A percentile compares a stretch with the other conserved stretches of the same genome.
Evolutionary conservation across 2,888 invertebrate genomes (phyloP).

Genomic region (Drosophila paranaensis): DNA sequence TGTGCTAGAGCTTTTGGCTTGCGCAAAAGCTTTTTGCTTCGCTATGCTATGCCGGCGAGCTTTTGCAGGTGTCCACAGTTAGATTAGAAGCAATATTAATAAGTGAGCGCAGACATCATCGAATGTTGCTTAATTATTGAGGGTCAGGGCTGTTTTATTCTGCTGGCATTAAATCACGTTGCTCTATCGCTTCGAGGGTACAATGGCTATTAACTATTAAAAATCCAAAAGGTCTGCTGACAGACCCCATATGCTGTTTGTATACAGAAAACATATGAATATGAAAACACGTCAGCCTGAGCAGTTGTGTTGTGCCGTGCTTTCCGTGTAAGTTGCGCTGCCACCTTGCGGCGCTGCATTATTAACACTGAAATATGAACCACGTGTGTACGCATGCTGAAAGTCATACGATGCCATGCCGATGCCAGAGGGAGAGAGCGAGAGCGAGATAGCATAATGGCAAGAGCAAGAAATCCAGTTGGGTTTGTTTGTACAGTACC

Average conservation of each 20-base stretch:
- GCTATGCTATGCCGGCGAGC: slow-evolving; percentile 22
- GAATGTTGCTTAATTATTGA: slow-evolving; percentile 37
- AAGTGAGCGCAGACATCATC: slow-evolving; percentile 27
- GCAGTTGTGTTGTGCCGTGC: background rate
- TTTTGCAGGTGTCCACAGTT: slow-evolving; percentile 49
- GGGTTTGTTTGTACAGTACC: slow-evolving; percentile 24
- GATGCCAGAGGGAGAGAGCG: slow-evolving; percentile 17
- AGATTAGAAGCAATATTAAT: slow-evolving; percentile 33
- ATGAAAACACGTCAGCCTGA: slow-evolving; percentile 12
- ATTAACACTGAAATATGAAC: slow-evolving; percentile 8
- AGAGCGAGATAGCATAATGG: slow-evolving; percentile 22
- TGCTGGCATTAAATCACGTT: slow-evolving; percentile 9
- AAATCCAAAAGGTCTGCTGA: slow-evolving; percentile 3
- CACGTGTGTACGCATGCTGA: slow-evolving; percentile 35
- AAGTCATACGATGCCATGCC: slow-evolving; percentile 78
- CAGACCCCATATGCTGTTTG: slow-evolving; percentile 1
- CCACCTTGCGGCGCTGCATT: slow-evolving; percentile 9
- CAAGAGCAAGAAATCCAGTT: slow-evolving; percentile 39
- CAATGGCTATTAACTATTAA: background rate
- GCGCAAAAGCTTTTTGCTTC: slow-evolving; percentile 25
- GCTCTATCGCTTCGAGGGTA: slow-evolving; percentile 7
- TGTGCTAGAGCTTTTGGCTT: slow-evolving; percentile 41
- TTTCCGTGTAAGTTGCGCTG: slow-evolving; percentile 14
- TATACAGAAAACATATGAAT: background rate
- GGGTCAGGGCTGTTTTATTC: slow-evolving; percentile 58